These are phyloP conservation scores for Steatocranus sp. DNA, from an alignment of 2,797 vertebrate species.

Conservation along the genomic window DNA sequence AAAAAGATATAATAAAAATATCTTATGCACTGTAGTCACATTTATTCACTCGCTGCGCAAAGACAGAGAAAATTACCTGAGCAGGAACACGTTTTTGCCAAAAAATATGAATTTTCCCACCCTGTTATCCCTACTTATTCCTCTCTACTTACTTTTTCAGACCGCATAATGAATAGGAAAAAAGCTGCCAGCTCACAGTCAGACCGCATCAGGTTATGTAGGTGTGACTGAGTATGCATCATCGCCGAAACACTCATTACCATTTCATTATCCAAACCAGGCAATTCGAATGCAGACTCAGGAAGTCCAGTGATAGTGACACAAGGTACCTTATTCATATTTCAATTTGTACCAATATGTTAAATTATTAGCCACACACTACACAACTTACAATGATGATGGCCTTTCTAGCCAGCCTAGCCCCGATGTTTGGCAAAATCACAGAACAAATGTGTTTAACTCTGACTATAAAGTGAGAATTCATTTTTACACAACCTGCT, in stretches of 20 bases:
- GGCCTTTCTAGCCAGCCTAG: not conserved
- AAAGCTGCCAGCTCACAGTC: conserved; percentile 48
- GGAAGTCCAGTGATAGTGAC: not conserved
- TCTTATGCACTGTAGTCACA: not conserved
- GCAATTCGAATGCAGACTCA: not conserved
- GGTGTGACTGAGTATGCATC: conserved; percentile 32
- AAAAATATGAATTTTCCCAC: not conserved
- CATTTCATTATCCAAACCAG: conserved; percentile 23
- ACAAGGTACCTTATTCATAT: conserved; percentile 19
- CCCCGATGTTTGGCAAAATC: not conserved
- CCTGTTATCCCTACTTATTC: not conserved
- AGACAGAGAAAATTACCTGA: not conserved
- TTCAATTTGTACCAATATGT: not conserved
- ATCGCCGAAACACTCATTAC: conserved; percentile 42
- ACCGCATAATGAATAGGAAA: conserved; percentile 27
- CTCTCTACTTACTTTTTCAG: not conserved
- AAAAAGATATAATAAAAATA: not conserved
- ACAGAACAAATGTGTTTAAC: conserved; percentile 32
- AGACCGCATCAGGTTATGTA: conserved; percentile 38
- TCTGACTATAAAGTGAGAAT: conserved; percentile 27
- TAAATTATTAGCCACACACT: conserved; percentile 10
- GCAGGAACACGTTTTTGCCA: not conserved
- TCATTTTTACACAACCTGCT: conserved; percentile 10
- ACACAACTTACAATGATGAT: not conserved
- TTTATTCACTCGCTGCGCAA: not conserved